Conservation (phyloP, 2,888 invertebrate species). For the Platerodrilus igneus region DNA sequence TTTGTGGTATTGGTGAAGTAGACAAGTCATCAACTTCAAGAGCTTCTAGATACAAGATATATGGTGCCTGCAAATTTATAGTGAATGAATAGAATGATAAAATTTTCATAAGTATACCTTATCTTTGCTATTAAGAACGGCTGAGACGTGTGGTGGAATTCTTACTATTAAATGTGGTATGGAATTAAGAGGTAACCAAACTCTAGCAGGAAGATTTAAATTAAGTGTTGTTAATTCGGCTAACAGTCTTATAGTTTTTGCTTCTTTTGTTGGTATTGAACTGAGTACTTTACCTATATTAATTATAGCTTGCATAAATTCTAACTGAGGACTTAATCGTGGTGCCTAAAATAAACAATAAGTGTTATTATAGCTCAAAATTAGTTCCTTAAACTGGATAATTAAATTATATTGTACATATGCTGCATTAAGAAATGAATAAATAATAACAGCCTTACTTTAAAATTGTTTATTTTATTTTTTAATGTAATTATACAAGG, state of each 20-base stretch:
- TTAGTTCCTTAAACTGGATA: no score
- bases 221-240: constrained; percentile 92
- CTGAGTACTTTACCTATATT: constrained; percentile 80
- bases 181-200: constrained; percentile 90
- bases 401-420: no score
- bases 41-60: constrained; percentile 96
- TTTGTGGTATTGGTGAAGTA: constrained; percentile 83
- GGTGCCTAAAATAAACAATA: constrained; percentile 61
- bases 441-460: no score
- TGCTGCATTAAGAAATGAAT: no score
- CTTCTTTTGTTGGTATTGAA: constrained; percentile 80
- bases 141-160: constrained; percentile 95
- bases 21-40: constrained; percentile 80
- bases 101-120: constrained; percentile 55
- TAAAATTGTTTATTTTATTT: no score
- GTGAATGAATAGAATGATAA: constrained; percentile 3
- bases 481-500: no score
- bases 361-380: no score
- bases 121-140: constrained; percentile 98
- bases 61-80: constrained; percentile 73
- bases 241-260: constrained; percentile 85
- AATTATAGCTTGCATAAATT: constrained; percentile 84
- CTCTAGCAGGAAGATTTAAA: constrained; percentile 93
- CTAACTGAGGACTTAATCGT: constrained; percentile 74
- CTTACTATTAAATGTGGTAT: constrained; percentile 89